Base-by-base conservation (phyloP, 2,113 vertebrate species). In the Phainopepla nitens region DNA sequence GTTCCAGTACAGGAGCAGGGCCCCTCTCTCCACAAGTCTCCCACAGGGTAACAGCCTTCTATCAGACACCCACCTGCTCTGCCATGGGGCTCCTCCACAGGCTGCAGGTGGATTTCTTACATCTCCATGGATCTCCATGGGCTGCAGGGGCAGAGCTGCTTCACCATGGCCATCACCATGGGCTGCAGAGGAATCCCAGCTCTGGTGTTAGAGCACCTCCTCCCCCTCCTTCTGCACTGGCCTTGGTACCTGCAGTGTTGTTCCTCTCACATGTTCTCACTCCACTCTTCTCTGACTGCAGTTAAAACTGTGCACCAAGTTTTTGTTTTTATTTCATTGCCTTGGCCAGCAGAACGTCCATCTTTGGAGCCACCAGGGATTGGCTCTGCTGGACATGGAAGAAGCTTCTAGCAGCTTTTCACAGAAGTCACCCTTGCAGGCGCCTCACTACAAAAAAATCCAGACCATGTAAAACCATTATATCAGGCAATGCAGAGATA, bases 41-140 rank as follows among this genome's bases (percentile, higher is more conserved):
- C 28, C 12, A 10, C 0, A 1, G n/a, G 4, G 0, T 73, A 41
- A 54, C 27, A 39, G 23, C 6, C n/a, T 64, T 2, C 23, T n/a
- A 49, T 56, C 41, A 39, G 58, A 14, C 9, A 72, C 0, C 15
- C 49, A 36, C 13, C 17, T 64, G 9, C 39, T 62, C 16, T 0
- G 0, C 17, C 0, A 1, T 33, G 41, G 9, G 27, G 28, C 9
- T 54, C n/a, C 47, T 27, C 27, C 41, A 18, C 9, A 11, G 47
- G 41, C n/a, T 72, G 57, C 47, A 27, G 56, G 27, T 3, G 6
- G 6, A 39, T 54, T 6, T 28, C 41, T 54, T 39, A 7, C 28
- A n/a, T 39, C n/a, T 14, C 49, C n/a, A 6, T 23, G 69, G n/a
- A 23, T 8, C 18, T 3, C 5, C 23, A 4, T 18, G n/a, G 41